Percentiles rank a stretch among this genome's conserved stretches.
phyloP scores from a whole-genome alignment of 2,888 invertebrate genomes.

The Nezara viridula region DNA sequence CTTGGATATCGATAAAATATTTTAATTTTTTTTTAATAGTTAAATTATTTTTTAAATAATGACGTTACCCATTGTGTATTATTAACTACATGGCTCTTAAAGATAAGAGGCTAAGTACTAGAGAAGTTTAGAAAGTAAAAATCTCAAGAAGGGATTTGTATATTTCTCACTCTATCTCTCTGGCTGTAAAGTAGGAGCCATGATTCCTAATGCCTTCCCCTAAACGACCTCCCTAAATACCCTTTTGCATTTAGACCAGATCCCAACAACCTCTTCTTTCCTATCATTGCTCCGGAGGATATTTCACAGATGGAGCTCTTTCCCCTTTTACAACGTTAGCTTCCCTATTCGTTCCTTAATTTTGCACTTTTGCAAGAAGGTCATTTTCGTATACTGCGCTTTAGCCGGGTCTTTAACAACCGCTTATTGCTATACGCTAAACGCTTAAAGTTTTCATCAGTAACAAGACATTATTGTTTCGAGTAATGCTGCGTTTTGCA shows the following conservation, averaged over 20 bases:
- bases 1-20: too few relatives aligned
- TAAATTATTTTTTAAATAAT: too few relatives aligned
- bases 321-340: conserved; percentile 22
- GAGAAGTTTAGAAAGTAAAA: conserved; percentile 2
- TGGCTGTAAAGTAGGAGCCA: conserved; percentile 26
- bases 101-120: not conserved
- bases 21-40: too few relatives aligned
- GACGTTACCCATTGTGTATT: not conserved
- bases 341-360: not conserved
- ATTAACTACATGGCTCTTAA: not conserved
- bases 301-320: not conserved
- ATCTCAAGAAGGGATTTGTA: conserved; percentile 15
- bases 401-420: not conserved
- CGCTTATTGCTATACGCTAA: not conserved
- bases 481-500: not conserved
- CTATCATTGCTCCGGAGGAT: conserved; percentile 10
- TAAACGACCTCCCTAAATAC: conserved; percentile 51
- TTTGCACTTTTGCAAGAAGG: not conserved
- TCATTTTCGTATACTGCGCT: not conserved
- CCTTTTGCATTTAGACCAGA: conserved; percentile 44
- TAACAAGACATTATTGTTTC: not conserved
- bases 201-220: conserved; percentile 38
- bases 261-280: conserved; percentile 46
- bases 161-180: conserved; percentile 25
- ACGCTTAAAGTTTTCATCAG: not conserved